Percentiles rank a stretch among this genome's conserved stretches.
phyloP scores from a whole-genome alignment of 2,888 invertebrate species.

The Caenorhabditis doughertyi region DNA sequence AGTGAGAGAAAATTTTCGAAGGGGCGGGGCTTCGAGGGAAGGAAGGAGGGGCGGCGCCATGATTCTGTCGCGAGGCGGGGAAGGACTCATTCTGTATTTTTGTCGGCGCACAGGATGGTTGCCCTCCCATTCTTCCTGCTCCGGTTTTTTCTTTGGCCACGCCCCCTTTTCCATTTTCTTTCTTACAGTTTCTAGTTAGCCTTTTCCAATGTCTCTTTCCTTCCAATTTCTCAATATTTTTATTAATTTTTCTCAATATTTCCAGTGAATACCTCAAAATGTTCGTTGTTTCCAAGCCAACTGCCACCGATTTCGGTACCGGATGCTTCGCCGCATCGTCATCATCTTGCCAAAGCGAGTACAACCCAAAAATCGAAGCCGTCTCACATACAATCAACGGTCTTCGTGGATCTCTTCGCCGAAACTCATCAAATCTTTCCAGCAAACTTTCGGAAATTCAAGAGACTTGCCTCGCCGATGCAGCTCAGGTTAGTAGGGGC shows the following conservation, averaged over 20 bases:
- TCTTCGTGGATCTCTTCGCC: constrained; percentile 47
- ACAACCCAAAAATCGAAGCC: too few species aligned
- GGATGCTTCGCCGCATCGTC: constrained; percentile 50
- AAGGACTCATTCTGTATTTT: constrained; percentile 10
- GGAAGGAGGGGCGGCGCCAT: neutral
- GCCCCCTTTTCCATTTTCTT: neutral
- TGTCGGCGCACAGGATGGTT: neutral
- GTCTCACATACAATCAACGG: too few species aligned
- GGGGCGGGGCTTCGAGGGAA: neutral
- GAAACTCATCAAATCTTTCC: constrained; percentile 51
- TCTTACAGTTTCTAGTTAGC: neutral
- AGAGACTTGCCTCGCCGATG: constrained; percentile 55
- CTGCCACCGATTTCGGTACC: constrained; percentile 9
- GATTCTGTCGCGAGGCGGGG: too few species aligned
- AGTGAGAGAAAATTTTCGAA: constrained; percentile 1
- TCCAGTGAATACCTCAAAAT: constrained; percentile 30
- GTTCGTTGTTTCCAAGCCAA: constrained; percentile 58
- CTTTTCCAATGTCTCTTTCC: neutral
- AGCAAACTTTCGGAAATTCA: constrained; percentile 12
- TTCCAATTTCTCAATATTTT: neutral
- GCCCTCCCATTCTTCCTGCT: neutral
- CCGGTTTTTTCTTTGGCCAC: neutral
- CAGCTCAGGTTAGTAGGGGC: constrained; percentile 37
- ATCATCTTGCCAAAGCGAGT: constrained; percentile 61
- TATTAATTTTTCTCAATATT: too few species aligned